These are phyloP conservation scores for Euspilapteryx auroguttella DNA, from an alignment of 2,888 invertebrate species.

Conservation along the genomic window DNA sequence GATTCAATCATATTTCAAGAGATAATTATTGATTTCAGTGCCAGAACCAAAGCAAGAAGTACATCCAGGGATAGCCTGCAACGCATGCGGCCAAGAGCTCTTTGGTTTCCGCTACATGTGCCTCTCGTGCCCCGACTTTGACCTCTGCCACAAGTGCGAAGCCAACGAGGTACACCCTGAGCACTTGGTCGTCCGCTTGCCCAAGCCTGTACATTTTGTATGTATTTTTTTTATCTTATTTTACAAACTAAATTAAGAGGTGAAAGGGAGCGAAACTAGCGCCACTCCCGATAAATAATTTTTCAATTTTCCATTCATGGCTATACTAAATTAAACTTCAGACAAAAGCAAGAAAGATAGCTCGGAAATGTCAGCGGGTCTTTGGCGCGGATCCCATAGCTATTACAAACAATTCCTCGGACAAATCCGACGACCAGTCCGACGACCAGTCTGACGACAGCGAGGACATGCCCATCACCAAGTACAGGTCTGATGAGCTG, in stretches of 20 bases:
- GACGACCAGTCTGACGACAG: conserved; percentile 11
- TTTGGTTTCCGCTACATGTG: conserved; percentile 86
- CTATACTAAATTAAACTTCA: too few relatives aligned
- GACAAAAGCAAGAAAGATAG: neutral
- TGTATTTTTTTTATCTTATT: too few relatives aligned
- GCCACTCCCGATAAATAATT: too few relatives aligned
- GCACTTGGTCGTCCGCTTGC: conserved; percentile 77
- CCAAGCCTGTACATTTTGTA: conserved; percentile 35
- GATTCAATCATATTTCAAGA: neutral
- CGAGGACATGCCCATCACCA: conserved; percentile 44
- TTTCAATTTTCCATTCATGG: too few relatives aligned
- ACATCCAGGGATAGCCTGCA: conserved; percentile 69
- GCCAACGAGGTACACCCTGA: conserved; percentile 66
- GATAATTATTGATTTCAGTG: neutral
- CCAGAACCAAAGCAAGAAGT: conserved; percentile 12
- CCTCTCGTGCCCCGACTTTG: conserved; percentile 75
- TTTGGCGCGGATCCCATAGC: conserved; percentile 13
- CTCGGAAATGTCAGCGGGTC: neutral
- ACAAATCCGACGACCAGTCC: conserved; percentile 11
- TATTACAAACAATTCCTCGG: conserved; percentile 12
- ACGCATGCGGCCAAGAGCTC: conserved; percentile 67
- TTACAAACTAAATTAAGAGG: too few relatives aligned
- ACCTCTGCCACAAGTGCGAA: conserved; percentile 79
- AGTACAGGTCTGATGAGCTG: conserved; percentile 20
- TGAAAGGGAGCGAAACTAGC: too few relatives aligned